Conservation (phyloP, 2,113 vertebrate species). For the Epinephelus fuscoguttatus region DNA sequence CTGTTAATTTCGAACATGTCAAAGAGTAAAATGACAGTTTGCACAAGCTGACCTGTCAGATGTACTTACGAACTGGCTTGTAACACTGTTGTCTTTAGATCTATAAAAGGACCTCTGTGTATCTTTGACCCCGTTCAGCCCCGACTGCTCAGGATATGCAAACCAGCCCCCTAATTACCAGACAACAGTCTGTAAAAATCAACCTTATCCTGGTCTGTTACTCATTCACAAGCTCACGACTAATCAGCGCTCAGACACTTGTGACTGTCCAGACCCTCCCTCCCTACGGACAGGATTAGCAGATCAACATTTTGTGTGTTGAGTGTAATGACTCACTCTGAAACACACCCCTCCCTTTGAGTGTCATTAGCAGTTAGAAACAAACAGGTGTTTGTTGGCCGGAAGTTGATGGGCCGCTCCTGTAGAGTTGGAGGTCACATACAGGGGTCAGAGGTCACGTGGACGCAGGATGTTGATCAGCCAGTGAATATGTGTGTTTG, state of each 20-base stretch:
- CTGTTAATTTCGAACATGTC: neutral
- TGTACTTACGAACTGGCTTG: neutral
- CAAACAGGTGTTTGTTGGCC: conserved; percentile 80
- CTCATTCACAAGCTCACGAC: conserved; percentile 53
- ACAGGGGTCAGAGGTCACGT: conserved; percentile 74
- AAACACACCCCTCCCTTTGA: conserved; percentile 30
- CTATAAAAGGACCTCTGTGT: conserved; percentile 10
- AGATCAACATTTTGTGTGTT: conserved; percentile 56
- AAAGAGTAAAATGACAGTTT: neutral
- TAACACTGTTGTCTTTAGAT: neutral
- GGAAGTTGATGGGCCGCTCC: conserved; percentile 40
- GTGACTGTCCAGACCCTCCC: conserved; percentile 75
- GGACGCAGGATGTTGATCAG: conserved; percentile 51
- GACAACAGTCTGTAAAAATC: conserved; percentile 64
- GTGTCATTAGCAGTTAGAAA: conserved; percentile 40
- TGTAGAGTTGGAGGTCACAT: conserved; percentile 58
- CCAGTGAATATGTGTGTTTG: conserved; percentile 46
- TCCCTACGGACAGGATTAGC: conserved; percentile 74
- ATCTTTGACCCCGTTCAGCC: conserved; percentile 28
- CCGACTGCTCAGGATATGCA: conserved; percentile 43
- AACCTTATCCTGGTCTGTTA: conserved; percentile 69
- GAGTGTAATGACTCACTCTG: conserved; percentile 51
- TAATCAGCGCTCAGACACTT: conserved; percentile 71
- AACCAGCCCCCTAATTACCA: conserved; percentile 68
- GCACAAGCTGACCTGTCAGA: neutral